Conservation (phyloP, 1,140 invertebrate species). For the Chrysomallon squamiferum region DNA sequence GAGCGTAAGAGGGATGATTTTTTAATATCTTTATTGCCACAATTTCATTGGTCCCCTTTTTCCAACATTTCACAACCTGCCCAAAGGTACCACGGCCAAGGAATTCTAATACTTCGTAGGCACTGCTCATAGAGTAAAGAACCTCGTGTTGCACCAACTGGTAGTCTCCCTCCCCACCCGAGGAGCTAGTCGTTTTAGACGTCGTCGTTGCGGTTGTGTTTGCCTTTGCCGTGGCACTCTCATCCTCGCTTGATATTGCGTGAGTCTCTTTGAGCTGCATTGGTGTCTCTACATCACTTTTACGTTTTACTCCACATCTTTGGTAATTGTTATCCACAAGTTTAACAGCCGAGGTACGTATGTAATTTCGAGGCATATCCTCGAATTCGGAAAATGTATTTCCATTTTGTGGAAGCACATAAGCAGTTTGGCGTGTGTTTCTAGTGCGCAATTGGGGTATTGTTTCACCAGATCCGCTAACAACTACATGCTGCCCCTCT, state of each 20-base stretch:
- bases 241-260: conserved; percentile 59
- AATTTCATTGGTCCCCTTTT: conserved; percentile 99
- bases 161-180: conserved; percentile 87
- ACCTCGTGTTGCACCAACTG: conserved; percentile 98
- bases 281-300: conserved; percentile 50
- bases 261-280: conserved; percentile 56
- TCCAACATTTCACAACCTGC: conserved; percentile 99
- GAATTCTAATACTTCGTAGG: conserved; percentile 98
- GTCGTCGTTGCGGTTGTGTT: conserved; percentile 74
- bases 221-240: conserved; percentile 66
- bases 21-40: conserved; percentile 99
- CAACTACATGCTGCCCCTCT: conserved; percentile 54
- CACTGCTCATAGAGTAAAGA: conserved; percentile 86
- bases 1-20: conserved; percentile 99
- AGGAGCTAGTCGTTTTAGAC: conserved; percentile 69
- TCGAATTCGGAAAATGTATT: conserved; percentile 39
- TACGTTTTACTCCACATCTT: conserved; percentile 55
- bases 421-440: conserved; percentile 24
- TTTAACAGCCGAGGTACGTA: conserved; percentile 76
- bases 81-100: conserved; percentile 98
- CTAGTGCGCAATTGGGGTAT: conserved; percentile 5
- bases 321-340: conserved; percentile 69
- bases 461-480: conserved; percentile 3
- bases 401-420: conserved; percentile 43
- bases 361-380: conserved; percentile 65